phyloP scores from a whole-genome alignment of 2,888 invertebrate species.

The Criorhina ranunculi region DNA sequence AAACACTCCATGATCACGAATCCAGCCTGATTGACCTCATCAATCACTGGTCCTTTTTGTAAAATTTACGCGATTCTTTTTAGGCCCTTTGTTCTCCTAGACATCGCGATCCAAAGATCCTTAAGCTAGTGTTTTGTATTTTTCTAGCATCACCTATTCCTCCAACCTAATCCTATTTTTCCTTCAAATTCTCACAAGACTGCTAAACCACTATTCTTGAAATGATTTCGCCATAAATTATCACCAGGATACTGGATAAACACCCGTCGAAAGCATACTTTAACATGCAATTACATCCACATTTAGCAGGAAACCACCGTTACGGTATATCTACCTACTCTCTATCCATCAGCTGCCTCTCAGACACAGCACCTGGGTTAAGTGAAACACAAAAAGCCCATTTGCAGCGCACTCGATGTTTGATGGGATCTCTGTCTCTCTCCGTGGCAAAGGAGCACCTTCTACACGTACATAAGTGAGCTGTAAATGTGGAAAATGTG shows the following conservation, averaged over 20 bases:
- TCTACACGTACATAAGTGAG: conserved; percentile 49
- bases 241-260: conserved; percentile 43
- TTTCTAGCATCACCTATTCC: not conserved
- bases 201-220: conserved; percentile 8
- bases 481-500: conserved; percentile 64
- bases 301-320: conserved; percentile 37
- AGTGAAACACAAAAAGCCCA: conserved; percentile 68
- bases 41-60: no score
- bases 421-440: conserved; percentile 44
- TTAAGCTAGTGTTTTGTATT: no score
- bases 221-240: conserved; percentile 54
- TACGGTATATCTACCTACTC: not conserved
- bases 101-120: no score
- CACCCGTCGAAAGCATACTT: conserved; percentile 68
- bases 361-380: conserved; percentile 46
- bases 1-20: no score
- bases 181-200: not conserved
- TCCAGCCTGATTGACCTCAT: no score
- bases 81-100: no score
- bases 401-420: conserved; percentile 52
- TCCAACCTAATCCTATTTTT: not conserved
- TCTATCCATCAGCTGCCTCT: conserved; percentile 47
- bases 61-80: no score
- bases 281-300: conserved; percentile 70
- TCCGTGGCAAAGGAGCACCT: conserved; percentile 7